Percentiles rank a stretch among this genome's conserved stretches.
Evolutionary conservation across 2,113 vertebrate species (phyloP).

Genomic region (Carassius carassius): DNA sequence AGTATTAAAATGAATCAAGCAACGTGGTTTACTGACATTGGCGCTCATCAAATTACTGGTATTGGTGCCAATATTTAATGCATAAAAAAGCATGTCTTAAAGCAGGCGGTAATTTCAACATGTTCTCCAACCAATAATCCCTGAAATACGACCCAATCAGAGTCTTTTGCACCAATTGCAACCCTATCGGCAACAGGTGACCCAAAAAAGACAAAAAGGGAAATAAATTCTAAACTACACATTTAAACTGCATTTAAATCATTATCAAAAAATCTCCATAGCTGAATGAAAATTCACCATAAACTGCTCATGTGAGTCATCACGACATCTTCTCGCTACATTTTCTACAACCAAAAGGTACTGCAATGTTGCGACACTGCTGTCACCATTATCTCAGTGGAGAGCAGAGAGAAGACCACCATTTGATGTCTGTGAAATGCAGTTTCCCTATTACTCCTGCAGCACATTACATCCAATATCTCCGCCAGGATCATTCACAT

Average conservation of each 20-base stretch:
- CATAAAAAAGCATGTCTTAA: too few relatives aligned
- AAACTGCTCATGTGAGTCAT: neutral
- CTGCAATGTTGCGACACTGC: neutral
- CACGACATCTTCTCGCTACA: neutral
- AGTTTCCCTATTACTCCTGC: neutral
- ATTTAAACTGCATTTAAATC: neutral
- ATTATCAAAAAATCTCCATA: neutral
- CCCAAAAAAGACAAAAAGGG: neutral
- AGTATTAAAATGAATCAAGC: too few relatives aligned
- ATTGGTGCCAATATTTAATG: too few relatives aligned
- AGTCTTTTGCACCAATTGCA: too few relatives aligned
- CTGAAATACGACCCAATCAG: too few relatives aligned
- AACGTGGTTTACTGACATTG: too few relatives aligned
- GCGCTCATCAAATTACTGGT: too few relatives aligned
- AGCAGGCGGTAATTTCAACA: too few relatives aligned
- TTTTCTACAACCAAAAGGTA: neutral
- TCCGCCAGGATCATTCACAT: neutral
- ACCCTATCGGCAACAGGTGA: too few relatives aligned
- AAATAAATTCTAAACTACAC: neutral
- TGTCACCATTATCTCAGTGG: neutral
- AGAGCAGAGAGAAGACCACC: neutral
- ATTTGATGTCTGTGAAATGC: neutral
- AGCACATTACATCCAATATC: neutral
- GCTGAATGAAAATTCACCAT: neutral
- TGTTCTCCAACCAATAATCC: too few relatives aligned